Base-by-base conservation (phyloP, 2,113 vertebrate species). In the Silurus meridionalis region DNA sequence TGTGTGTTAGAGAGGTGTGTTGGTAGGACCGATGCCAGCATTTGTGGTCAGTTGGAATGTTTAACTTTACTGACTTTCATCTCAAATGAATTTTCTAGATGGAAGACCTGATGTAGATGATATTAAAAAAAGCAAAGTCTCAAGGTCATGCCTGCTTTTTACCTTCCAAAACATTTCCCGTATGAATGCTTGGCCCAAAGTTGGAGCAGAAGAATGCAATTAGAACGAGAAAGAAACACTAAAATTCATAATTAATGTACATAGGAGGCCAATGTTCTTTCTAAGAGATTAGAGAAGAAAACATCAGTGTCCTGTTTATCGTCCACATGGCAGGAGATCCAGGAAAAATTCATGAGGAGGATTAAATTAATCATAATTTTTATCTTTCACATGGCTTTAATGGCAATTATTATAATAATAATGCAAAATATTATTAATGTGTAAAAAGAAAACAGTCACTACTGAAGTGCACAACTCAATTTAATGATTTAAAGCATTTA, bases 201-300 rank as follows among this genome's bases (percentile, higher is more conserved):
- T 4, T 28, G 23, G 5, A 23, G 17, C 19, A 46, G 17, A 61
- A 80, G 78, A 80, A 80, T 46, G 78, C 46, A 48, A 80, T 80
- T 80, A 80, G 21, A 60, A 48, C 37, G 28, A 63, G 58, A 81
- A 58, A n/a, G n/a, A 81, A 64, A 64, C 58, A 81, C 37, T 64
- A 8, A 48, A 81, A n/a, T 23, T 13, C 21, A 64, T 64, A 81
- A 81, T 48, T 13, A 50, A 81, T 81, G 80, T 23, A 5, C 60
- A 63, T 21, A 63, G 1, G 60, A 63, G 80, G 37, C 80, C 37
- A 61, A 50, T n/a, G 60, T 63, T 48, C 80, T 81, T 81, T 81
- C 58, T 50, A n/a, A 63, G 60, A 81, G 80, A 81, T 81, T 81
- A 64, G 80, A 81, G 60, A 81, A 50, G 60, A 81, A 81, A 81